Percentiles rank a stretch among this genome's conserved stretches.
Evolutionary conservation across 2,113 vertebrate genomes (phyloP).

Genomic region (Leptodactylus fuscus): DNA sequence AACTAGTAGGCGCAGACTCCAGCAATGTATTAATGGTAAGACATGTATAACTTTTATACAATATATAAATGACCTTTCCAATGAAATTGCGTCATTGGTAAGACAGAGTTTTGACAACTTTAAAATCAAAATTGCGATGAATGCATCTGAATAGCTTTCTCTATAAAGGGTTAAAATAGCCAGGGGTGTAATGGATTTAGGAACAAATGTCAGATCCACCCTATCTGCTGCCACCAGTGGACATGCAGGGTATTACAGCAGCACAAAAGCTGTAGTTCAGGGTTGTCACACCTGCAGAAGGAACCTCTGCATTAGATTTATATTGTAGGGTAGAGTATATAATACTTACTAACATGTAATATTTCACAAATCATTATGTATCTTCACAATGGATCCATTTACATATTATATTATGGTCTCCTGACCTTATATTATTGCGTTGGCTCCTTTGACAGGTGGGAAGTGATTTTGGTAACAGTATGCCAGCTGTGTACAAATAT

Average conservation of each 20-base stretch:
- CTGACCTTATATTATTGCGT: background rate
- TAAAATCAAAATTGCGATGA: background rate
- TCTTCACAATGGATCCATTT: background rate
- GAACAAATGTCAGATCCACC: conserved; percentile 42
- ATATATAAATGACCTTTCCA: no score
- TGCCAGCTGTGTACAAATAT: background rate
- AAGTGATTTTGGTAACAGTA: background rate
- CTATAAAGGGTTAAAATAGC: background rate
- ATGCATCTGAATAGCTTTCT: conserved; percentile 1
- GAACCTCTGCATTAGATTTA: background rate
- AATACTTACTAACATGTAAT: no score
- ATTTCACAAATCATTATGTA: background rate
- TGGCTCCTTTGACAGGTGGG: background rate
- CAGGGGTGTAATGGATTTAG: conserved; percentile 37
- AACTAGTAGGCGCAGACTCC: no score
- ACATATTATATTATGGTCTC: background rate
- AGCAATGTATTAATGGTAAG: no score
- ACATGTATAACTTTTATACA: no score
- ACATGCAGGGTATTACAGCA: conserved; percentile 21
- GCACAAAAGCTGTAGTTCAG: conserved; percentile 48
- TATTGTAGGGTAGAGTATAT: background rate
- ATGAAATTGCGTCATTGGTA: background rate
- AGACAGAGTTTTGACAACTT: background rate
- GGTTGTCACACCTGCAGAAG: conserved; percentile 45
- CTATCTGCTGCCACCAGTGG: conserved; percentile 42